Percentiles rank a stretch among this genome's conserved stretches.
These are phyloP conservation scores for Cervus canadensis DNA, from an alignment of 2,113 vertebrate genomes.

Conservation along the genomic window DNA sequence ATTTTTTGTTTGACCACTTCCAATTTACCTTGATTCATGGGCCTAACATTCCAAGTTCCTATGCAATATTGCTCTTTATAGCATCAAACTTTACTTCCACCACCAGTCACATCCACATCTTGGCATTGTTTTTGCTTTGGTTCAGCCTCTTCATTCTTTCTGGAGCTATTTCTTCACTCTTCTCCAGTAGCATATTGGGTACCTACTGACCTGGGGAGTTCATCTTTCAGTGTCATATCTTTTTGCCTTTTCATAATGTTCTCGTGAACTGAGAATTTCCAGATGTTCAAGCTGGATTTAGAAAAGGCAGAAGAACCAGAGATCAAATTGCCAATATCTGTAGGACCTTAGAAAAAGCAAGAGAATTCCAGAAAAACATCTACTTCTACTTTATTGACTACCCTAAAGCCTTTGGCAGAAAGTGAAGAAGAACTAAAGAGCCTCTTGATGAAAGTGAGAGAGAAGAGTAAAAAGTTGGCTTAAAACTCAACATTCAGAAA, in stretches of 20 bases:
- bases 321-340: neutral
- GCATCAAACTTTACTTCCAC: neutral
- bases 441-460: neutral
- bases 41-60: neutral
- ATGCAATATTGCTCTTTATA: neutral
- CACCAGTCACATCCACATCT: neutral
- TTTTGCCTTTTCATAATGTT: neutral
- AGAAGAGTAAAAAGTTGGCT: neutral
- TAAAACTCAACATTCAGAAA: neutral
- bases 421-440: neutral
- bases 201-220: neutral
- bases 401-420: neutral
- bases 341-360: neutral
- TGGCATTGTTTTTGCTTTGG: fast-evolving
- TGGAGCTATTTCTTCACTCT: neutral
- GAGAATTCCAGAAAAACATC: neutral
- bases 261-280: neutral
- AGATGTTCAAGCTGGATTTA: neutral
- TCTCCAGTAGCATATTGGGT: neutral
- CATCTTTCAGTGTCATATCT: neutral
- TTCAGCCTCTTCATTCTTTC: neutral
- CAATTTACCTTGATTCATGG: neutral
- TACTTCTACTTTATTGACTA: neutral
- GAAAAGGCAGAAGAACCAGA: neutral
- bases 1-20: neutral